These are phyloP conservation scores for Acyrthosiphon pisum DNA, from an alignment of 1,140 invertebrate species.

Conservation along the genomic window DNA sequence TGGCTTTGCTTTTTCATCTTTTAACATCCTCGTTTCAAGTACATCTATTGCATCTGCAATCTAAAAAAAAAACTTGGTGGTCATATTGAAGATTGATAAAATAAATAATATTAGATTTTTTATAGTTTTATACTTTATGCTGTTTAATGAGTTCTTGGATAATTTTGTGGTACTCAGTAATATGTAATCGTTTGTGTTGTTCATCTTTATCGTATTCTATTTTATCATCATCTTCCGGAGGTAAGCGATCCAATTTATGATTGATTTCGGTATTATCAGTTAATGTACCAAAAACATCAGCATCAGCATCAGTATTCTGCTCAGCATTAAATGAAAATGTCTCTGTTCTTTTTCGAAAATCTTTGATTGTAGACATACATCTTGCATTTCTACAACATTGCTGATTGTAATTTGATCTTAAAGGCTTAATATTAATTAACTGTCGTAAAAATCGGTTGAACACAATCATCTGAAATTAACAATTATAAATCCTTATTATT, in stretches of 20 bases:
- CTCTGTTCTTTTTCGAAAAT: constrained; percentile 42
- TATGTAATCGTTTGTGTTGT: constrained; percentile 58
- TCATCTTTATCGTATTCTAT: constrained; percentile 58
- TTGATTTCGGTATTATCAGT: constrained; percentile 42
- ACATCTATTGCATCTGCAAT: constrained; percentile 75
- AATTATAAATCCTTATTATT: background rate
- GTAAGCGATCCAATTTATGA: constrained; percentile 52
- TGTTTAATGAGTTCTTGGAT: constrained; percentile 59
- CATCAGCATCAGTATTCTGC: constrained; percentile 27
- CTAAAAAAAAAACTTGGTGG: constrained; percentile 57
- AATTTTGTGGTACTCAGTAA: constrained; percentile 59
- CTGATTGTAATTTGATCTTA: background rate
- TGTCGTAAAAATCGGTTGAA: constrained; percentile 1
- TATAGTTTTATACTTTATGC: constrained; percentile 58
- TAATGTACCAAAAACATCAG: constrained; percentile 59
- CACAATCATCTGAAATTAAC: constrained; percentile 30
- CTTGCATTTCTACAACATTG: constrained; percentile 14
- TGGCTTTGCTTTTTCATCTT: constrained; percentile 79
- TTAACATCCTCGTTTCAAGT: constrained; percentile 75
- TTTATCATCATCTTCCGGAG: constrained; percentile 59
- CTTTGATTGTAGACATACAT: background rate
- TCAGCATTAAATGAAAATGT: background rate
- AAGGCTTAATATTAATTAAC: background rate
- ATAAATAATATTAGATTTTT: background rate
- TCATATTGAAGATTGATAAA: background rate